Evolutionary conservation across 2,888 invertebrate species (phyloP).

Genomic region (Drosophila mettleri): DNA sequence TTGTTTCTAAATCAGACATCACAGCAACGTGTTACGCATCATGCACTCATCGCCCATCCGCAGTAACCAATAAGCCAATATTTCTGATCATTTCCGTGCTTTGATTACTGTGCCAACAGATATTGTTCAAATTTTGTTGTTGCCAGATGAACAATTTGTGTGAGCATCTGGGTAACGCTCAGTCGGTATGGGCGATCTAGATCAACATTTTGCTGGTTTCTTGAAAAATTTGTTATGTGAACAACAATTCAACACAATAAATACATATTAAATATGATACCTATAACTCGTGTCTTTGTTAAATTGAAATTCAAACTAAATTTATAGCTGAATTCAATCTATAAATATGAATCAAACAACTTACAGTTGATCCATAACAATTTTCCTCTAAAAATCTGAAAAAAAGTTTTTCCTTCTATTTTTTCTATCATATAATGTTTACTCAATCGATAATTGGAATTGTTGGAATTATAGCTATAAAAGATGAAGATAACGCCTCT

Average conservation of each 20-base stretch:
- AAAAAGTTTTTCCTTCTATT: too few relatives aligned
- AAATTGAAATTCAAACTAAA: not conserved
- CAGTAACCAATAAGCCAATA: constrained; percentile 39
- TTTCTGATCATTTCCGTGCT: constrained; percentile 44
- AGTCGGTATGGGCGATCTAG: constrained; percentile 18
- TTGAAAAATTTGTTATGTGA: constrained; percentile 69
- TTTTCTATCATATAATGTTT: too few relatives aligned
- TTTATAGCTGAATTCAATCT: not conserved
- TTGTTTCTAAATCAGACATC: constrained; percentile 52
- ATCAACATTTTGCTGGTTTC: constrained; percentile 33
- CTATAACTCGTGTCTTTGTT: not conserved
- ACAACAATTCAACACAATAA: constrained; percentile 68
- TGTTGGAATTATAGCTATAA: too few relatives aligned
- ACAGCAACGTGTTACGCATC: constrained; percentile 49
- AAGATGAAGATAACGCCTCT: too few relatives aligned
- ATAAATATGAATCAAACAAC: too few relatives aligned
- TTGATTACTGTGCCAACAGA: constrained; percentile 26
- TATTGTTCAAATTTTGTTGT: constrained; percentile 44
- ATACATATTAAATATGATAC: constrained; percentile 65
- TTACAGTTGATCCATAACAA: too few relatives aligned
- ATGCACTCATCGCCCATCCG: constrained; percentile 23
- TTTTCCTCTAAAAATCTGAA: too few relatives aligned
- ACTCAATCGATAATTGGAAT: too few relatives aligned
- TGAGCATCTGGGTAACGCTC: constrained; percentile 20
- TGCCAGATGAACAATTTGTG: constrained; percentile 29